phyloP scores from a whole-genome alignment of 2,888 invertebrate genomes.

The Drosophila meridiana region DNA sequence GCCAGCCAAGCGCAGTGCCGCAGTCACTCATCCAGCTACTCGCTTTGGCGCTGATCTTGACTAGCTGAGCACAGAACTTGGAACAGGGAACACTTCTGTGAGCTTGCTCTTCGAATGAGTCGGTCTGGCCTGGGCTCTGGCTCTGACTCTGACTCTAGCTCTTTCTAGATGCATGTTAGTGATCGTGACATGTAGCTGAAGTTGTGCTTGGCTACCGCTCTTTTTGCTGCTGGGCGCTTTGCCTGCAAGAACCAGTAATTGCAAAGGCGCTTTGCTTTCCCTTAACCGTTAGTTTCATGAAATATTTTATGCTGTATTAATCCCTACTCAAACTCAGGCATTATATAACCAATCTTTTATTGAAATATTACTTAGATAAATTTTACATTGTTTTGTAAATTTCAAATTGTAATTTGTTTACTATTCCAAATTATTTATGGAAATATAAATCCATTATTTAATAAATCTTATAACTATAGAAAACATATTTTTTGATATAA shows the following conservation, averaged over 20 bases:
- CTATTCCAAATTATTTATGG: too few species aligned
- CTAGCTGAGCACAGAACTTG: conserved; percentile 11
- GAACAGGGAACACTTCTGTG: conserved; percentile 2
- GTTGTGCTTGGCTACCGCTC: conserved; percentile 50
- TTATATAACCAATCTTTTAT: too few species aligned
- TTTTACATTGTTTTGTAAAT: not conserved
- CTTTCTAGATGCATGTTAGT: conserved; percentile 26
- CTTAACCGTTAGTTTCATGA: conserved; percentile 11
- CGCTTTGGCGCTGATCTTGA: conserved; percentile 38
- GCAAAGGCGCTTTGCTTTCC: conserved; percentile 1
- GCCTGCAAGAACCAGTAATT: conserved; percentile 28
- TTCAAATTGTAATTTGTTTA: too few species aligned
- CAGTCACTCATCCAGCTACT: conserved; percentile 52
- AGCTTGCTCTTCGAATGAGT: not conserved
- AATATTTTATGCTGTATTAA: not conserved
- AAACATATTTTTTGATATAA: too few species aligned
- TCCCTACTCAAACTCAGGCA: not conserved
- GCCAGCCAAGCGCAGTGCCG: conserved; percentile 59
- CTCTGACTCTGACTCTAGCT: conserved; percentile 2
- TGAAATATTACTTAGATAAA: too few species aligned
- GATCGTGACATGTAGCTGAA: conserved; percentile 54
- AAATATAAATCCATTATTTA: too few species aligned
- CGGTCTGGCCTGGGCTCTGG: not conserved
- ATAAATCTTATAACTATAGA: too few species aligned
- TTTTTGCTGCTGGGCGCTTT: conserved; percentile 17